Base-by-base conservation (phyloP, 2,888 invertebrate genomes). In the Dyspetes luteomarginatus region DNA sequence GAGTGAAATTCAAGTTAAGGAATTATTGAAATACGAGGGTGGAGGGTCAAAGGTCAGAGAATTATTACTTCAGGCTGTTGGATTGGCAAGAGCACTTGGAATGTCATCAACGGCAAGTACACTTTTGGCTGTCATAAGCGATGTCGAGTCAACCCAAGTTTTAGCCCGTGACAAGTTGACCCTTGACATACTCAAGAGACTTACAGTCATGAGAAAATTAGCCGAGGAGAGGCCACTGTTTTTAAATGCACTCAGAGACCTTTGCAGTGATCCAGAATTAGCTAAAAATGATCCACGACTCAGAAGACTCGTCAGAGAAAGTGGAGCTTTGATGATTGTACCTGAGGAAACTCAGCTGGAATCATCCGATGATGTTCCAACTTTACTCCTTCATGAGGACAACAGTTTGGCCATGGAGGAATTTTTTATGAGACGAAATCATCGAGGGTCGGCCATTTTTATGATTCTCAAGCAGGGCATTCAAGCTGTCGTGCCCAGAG, bases 321-420 rank as follows among this genome's bases (percentile, higher is more conserved):
- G 96, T 90, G 96, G 95, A 1, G 94, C 95, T 4, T 92, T 96
- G 26, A 94, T 96, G 93, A 94, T 95, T 17, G 93, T 95, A 26
- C 95, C 95, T 0, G 95, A 95, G 90, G 94, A 95, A 85, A 91
- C 93, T 1, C 93, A 94, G 2, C 87, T 95, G 12, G 91, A 94
- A 86, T 95, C 94, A 45, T 96, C 96, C 1, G 94, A 93, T 81
- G 96, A 96, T 82, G 94, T 96, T n/a, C 96, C 96, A 12, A 91
- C 94, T 2, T 94, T 94, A 74, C 91, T 96, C 26, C 93, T 96
- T 75, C 94, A 94, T 84, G 94, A 94, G 2, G 95, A 95, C 87
- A 96, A 96, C 87, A 94, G 95, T 86, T 92, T 96, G n/a, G 96
- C 96, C 0, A 95, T 96, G 92, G 96, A 96, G 92, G 96, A 96